Conservation (phyloP, 37 sponge, comb jelly and placozoan genomes). For the Halichondria panicea region DNA sequence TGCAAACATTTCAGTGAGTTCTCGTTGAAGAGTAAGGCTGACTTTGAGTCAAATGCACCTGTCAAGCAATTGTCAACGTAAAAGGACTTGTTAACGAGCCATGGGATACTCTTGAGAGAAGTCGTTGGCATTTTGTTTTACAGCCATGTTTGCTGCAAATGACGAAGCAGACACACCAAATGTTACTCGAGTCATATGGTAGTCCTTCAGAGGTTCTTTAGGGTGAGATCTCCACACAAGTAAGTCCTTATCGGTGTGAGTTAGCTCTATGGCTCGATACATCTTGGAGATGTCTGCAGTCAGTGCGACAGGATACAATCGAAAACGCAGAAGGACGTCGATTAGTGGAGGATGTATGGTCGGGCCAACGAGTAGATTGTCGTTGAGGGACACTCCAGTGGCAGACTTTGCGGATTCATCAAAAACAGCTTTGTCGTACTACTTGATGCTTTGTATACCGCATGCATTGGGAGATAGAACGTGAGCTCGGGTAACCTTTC, state of each 20-base stretch:
- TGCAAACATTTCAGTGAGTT: constrained; percentile 23
- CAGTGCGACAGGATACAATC: constrained; percentile 42
- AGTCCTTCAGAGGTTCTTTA: constrained; percentile 18
- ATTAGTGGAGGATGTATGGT: constrained; percentile 34
- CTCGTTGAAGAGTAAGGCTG: constrained; percentile 19
- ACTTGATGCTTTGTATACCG: constrained; percentile 54
- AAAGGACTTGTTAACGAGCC: constrained; percentile 25
- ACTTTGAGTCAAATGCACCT: constrained; percentile 29
- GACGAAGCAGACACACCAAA: constrained; percentile 38
- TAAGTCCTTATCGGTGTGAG: constrained; percentile 30
- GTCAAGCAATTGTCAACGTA: constrained; percentile 41
- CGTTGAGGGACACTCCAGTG: constrained; percentile 53
- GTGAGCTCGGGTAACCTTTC: constrained; percentile 35
- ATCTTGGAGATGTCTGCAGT: constrained; percentile 51
- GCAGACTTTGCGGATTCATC: constrained; percentile 52
- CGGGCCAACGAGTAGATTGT: constrained; percentile 40
- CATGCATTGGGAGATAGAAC: constrained; percentile 60
- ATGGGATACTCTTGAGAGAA: constrained; percentile 25
- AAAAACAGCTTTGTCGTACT: constrained; percentile 52
- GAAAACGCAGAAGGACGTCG: constrained; percentile 45
- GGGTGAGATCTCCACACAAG: constrained; percentile 37
- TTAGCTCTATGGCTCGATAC: constrained; percentile 39
- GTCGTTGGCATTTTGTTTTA: constrained; percentile 36
- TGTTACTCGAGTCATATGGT: constrained; percentile 36
- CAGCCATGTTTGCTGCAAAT: constrained; percentile 48